Percentiles rank a stretch among this genome's conserved stretches.
Conservation (phyloP, 2,888 invertebrate genomes). For the Hetaerina titia region DNA sequence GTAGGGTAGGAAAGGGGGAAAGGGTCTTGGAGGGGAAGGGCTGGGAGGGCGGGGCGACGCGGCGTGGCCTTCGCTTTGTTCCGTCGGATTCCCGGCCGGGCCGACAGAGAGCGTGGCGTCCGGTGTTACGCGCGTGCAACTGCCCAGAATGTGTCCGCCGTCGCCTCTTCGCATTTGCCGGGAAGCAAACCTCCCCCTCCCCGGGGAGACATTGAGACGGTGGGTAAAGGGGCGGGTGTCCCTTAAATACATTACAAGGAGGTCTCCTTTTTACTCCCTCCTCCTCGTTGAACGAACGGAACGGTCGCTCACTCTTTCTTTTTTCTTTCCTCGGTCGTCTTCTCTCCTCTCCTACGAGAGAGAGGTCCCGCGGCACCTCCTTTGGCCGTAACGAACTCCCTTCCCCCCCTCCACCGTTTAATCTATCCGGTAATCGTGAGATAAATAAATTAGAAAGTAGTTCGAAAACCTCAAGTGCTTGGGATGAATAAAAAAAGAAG, state of each 20-base stretch:
- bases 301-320: background rate
- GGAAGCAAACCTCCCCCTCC: too few species aligned
- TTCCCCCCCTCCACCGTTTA: background rate
- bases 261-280: background rate
- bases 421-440: background rate
- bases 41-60: background rate
- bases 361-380: background rate
- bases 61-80: background rate
- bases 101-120: background rate
- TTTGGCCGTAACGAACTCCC: background rate
- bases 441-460: slow-evolving; percentile 39
- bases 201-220: too few species aligned
- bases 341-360: background rate
- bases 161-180: too few species aligned
- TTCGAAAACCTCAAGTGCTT: background rate
- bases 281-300: background rate
- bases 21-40: background rate
- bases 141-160: background rate
- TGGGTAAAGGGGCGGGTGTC: background rate
- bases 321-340: background rate
- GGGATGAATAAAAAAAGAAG: background rate
- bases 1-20: background rate
- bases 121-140: background rate
- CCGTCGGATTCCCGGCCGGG: too few species aligned
- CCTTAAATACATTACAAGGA: background rate